Conservation (phyloP, 2,888 invertebrate species). For the Oscheius onirici region DNA sequence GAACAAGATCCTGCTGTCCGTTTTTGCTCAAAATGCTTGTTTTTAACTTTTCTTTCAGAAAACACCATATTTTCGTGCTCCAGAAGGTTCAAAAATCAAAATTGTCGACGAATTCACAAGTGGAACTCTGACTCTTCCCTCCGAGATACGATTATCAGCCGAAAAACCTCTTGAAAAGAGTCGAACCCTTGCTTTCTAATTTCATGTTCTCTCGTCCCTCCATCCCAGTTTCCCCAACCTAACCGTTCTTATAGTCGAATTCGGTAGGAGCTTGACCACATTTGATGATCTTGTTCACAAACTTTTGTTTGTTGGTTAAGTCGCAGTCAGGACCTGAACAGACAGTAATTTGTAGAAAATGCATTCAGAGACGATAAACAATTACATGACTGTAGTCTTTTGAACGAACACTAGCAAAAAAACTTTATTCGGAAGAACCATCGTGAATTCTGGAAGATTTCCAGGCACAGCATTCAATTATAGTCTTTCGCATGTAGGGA, state of each 20-base stretch:
- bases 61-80: no score
- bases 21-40: no score
- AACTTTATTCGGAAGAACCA: not conserved
- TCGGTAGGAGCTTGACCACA: slow-evolving; percentile 1
- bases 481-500: not conserved
- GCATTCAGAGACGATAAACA: not conserved
- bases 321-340: not conserved
- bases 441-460: not conserved
- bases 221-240: not conserved
- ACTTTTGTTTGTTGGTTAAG: slow-evolving; percentile 13
- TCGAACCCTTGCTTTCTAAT: not conserved
- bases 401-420: not conserved
- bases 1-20: no score
- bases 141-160: not conserved
- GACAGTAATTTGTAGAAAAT: no score
- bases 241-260: slow-evolving; percentile 10
- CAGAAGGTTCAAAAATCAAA: no score
- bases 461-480: not conserved
- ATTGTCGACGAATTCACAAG: not conserved
- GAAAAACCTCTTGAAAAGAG: not conserved
- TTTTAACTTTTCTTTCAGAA: no score
- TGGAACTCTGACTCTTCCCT: not conserved
- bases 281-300: slow-evolving; percentile 6
- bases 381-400: not conserved
- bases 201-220: no score